These are phyloP conservation scores for Drosophila rhopaloa DNA, from an alignment of 1,140 invertebrate species.

Conservation along the genomic window DNA sequence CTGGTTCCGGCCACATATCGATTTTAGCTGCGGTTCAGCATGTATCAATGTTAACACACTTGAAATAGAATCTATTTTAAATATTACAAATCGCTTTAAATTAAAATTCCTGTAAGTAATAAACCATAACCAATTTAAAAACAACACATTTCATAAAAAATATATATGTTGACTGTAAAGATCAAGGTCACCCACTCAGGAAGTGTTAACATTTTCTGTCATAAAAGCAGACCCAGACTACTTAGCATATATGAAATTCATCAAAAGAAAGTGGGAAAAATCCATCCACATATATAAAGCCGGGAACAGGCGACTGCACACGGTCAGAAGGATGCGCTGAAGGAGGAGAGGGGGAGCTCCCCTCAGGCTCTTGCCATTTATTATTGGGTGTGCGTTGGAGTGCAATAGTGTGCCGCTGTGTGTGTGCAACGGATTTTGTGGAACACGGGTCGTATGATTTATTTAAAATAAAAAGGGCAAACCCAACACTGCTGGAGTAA, in stretches of 20 bases:
- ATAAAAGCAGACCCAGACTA: slow-evolving; percentile 20
- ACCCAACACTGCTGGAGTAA: slow-evolving; percentile 5
- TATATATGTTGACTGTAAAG: neutral
- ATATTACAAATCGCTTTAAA: no score
- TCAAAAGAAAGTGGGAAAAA: slow-evolving; percentile 41
- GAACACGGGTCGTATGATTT: slow-evolving; percentile 70
- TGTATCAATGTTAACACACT: neutral
- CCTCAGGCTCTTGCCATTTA: slow-evolving; percentile 4
- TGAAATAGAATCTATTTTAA: neutral
- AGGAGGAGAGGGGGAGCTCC: neutral
- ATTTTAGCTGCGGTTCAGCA: neutral
- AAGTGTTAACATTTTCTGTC: slow-evolving; percentile 1
- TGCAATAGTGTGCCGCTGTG: slow-evolving; percentile 28
- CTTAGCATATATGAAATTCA: slow-evolving; percentile 50
- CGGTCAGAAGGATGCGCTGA: slow-evolving; percentile 30
- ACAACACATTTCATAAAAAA: no score
- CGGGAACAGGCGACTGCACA: slow-evolving; percentile 4
- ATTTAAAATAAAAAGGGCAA: slow-evolving; percentile 36
- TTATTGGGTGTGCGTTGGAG: slow-evolving; percentile 13
- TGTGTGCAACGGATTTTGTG: slow-evolving; percentile 67
- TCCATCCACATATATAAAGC: neutral
- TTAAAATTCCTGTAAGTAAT: no score
- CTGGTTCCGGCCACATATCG: slow-evolving; percentile 8
- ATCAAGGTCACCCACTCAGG: neutral
- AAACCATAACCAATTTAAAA: no score